phyloP scores from a whole-genome alignment of 2,797 vertebrate genomes.

The Chelidonichthys spinosus region DNA sequence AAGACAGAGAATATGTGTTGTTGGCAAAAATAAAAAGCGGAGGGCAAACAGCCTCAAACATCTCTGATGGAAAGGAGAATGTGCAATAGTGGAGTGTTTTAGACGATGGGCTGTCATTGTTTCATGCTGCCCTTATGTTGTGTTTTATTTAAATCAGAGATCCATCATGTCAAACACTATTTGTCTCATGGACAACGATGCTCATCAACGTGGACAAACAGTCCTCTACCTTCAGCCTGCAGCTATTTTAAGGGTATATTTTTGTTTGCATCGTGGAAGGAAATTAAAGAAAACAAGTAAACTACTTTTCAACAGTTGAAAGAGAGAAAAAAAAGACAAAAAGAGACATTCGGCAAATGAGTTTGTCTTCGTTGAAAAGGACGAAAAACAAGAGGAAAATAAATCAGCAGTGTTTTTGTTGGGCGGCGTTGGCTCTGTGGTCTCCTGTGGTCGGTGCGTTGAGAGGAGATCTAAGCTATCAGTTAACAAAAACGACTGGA shows the following conservation, averaged over 20 bases:
- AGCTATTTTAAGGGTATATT: conserved; percentile 63
- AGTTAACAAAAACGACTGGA: conserved; percentile 68
- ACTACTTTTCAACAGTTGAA: conserved; percentile 51
- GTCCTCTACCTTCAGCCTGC: conserved; percentile 45
- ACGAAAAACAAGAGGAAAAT: conserved; percentile 35
- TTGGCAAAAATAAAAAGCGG: conserved; percentile 64
- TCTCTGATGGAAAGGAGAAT: conserved; percentile 73
- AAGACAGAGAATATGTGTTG: conserved; percentile 78
- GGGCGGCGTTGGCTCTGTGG: conserved; percentile 60
- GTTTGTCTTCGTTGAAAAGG: conserved; percentile 49
- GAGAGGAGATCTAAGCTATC: conserved; percentile 74
- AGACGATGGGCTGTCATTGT: conserved; percentile 73
- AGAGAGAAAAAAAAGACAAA: conserved; percentile 31
- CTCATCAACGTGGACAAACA: conserved; percentile 60
- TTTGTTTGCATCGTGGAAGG: conserved; percentile 39
- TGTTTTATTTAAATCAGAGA: conserved; percentile 26
- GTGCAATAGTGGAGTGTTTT: conserved; percentile 72
- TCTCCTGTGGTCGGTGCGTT: conserved; percentile 57
- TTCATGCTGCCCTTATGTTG: conserved; percentile 51
- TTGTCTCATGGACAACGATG: conserved; percentile 41
- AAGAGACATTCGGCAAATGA: conserved; percentile 50
- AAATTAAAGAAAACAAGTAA: conserved; percentile 60
- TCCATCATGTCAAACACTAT: conserved; percentile 46
- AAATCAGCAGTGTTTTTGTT: conserved; percentile 71
- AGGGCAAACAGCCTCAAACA: conserved; percentile 79